Evolutionary conservation across 1,140 invertebrate genomes (phyloP), one percentile per base, ranked within the genome.

Genomic region (Choristoneura fumiferana): DNA sequence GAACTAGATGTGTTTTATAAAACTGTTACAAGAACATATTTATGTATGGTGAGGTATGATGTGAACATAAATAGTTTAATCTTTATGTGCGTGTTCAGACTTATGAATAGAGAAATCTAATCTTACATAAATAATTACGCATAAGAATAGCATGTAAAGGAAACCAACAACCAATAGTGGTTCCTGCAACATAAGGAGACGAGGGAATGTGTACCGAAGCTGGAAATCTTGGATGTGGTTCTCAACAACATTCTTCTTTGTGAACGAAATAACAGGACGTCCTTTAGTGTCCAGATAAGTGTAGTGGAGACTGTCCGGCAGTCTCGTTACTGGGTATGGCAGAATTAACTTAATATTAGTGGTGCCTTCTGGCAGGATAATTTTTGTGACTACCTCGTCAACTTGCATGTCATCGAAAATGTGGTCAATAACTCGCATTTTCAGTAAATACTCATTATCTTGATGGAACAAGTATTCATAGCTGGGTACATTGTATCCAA

Each of bases 401-500:
- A 99, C 93, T 38, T 97, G 92, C 95, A 99, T 97, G 75, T 99
- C 97, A 90, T 99, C 98, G 90, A 95, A 99, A 22, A 99, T 92
- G 84, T 99, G 98, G 88, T 99, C 98, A 58, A 99, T 82, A 18
- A 98, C 89, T 62, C 97, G 92, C 94, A 99, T 97, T 77, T 96
- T 97, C 39, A 99, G 83, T 34, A 95, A 91, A 89, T 96, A 98
- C 29, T 95, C 90, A 80, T 94, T 93, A 71, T 95, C 96, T 71
- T 92, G 93, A 63, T 95, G 94, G 76, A 93, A 98, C 1, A 99
- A 90, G 87, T 99, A 99, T 81, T 99, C 97, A 78, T 98, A 98
- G 62, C 97, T 97, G 0, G 99, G 98, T 0, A 99, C 94, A 90
- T 98, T 99, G 89, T 99, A 99, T 0, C 99, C 98, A 49, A 99